These are phyloP conservation scores for Theristicus caerulescens DNA, from an alignment of 2,113 vertebrate species.

Conservation along the genomic window DNA sequence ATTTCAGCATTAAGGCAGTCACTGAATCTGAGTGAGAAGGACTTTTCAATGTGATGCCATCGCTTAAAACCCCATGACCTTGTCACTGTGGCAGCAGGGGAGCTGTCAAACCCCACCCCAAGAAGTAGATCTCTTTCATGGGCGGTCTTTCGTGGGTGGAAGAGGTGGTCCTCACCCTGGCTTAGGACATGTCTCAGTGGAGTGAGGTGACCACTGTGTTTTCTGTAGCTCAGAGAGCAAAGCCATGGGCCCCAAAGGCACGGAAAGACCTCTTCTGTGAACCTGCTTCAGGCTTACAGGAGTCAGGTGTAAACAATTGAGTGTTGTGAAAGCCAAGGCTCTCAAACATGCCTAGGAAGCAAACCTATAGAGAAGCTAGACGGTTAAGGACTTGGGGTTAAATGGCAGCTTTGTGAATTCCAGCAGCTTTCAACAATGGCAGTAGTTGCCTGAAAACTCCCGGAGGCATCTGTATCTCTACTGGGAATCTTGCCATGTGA, in stretches of 20 bases:
- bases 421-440: neutral
- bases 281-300: neutral
- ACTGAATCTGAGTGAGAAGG: neutral
- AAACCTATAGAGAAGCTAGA: neutral
- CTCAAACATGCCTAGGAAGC: neutral
- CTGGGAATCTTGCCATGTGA: neutral
- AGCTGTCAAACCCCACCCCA: neutral
- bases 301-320: neutral
- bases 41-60: neutral
- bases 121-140: rapidly evolving
- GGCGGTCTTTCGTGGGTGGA: neutral
- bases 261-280: neutral
- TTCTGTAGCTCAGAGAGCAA: neutral
- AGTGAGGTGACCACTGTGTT: rapidly evolving
- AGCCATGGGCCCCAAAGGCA: rapidly evolving
- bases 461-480: neutral
- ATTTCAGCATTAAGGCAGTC: neutral
- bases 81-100: rapidly evolving
- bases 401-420: neutral
- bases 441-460: neutral
- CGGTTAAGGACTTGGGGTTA: neutral
- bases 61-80: neutral
- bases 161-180: neutral
- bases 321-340: neutral
- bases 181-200: rapidly evolving